A percentile compares a stretch with the other conserved stretches of the same genome.
Evolutionary conservation across 2,888 invertebrate genomes (phyloP).

Genomic region (Neelides folsomi): DNA sequence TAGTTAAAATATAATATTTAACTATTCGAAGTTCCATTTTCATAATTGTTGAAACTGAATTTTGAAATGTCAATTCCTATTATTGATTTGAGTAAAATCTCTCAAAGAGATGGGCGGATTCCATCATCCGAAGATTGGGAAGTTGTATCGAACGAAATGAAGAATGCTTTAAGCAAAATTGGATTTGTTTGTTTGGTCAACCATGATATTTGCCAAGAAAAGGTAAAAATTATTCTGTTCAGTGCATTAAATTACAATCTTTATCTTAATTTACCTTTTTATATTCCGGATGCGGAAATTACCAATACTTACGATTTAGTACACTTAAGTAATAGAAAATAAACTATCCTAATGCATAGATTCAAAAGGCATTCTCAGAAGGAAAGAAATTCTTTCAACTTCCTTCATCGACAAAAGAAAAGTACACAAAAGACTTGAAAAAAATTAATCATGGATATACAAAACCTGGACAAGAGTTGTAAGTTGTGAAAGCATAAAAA

Average conservation of each 20-base stretch:
- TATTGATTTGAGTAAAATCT: conserved; percentile 21
- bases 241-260: neutral
- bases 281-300: no score
- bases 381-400: conserved; percentile 26
- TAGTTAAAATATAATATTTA: no score
- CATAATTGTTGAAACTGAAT: no score
- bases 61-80: conserved; percentile 20
- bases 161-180: conserved; percentile 23
- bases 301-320: no score
- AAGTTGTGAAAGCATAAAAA: neutral
- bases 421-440: conserved; percentile 14
- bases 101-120: neutral
- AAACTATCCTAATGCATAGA: conserved; percentile 10
- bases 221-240: conserved; percentile 22
- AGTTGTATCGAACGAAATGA: conserved; percentile 17
- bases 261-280: no score
- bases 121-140: conserved; percentile 11
- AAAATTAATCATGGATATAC: conserved; percentile 20
- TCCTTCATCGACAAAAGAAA: conserved; percentile 15
- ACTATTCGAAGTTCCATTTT: no score
- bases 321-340: no score
- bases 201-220: conserved; percentile 24
- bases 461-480: conserved; percentile 27
- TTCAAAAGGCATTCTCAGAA: conserved; percentile 20
- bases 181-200: conserved; percentile 32